phyloP scores from a whole-genome alignment of 2,888 invertebrate genomes.

The Diaphora mendica region DNA sequence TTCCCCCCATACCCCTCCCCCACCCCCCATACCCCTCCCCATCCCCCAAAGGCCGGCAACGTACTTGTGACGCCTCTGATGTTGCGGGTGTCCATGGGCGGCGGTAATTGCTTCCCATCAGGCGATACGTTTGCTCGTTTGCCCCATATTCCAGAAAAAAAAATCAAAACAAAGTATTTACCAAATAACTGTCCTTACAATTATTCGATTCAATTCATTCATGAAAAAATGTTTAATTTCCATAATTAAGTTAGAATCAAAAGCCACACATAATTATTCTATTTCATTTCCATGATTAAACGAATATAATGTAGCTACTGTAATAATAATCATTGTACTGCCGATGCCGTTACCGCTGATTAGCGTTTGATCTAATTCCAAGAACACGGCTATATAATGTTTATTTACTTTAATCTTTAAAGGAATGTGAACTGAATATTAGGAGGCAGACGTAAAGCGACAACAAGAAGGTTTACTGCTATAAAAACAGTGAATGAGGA shows the following conservation, averaged over 20 bases:
- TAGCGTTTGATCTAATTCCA: neutral
- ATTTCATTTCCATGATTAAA: neutral
- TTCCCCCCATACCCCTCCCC: no score
- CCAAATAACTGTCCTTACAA: no score
- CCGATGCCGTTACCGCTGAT: neutral
- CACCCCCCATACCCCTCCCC: no score
- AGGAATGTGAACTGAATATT: constrained; percentile 10
- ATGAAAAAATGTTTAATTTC: no score
- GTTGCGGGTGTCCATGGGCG: no score
- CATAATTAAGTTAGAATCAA: neutral
- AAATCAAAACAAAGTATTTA: no score
- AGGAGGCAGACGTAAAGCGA: constrained; percentile 5
- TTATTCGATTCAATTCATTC: no score
- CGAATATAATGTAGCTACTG: neutral
- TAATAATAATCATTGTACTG: neutral
- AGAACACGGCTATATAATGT: neutral
- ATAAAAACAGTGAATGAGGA: constrained; percentile 18
- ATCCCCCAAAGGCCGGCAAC: no score
- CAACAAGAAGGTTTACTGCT: constrained; percentile 11
- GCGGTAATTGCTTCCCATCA: no score
- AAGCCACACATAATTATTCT: neutral
- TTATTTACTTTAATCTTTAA: constrained; percentile 9
- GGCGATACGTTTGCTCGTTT: no score
- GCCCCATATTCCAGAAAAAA: no score
- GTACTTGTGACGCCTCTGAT: no score